Percentiles rank a stretch among this genome's conserved stretches.
phyloP scores from a whole-genome alignment of 1,140 invertebrate genomes.

The Tenebrio molitor region DNA sequence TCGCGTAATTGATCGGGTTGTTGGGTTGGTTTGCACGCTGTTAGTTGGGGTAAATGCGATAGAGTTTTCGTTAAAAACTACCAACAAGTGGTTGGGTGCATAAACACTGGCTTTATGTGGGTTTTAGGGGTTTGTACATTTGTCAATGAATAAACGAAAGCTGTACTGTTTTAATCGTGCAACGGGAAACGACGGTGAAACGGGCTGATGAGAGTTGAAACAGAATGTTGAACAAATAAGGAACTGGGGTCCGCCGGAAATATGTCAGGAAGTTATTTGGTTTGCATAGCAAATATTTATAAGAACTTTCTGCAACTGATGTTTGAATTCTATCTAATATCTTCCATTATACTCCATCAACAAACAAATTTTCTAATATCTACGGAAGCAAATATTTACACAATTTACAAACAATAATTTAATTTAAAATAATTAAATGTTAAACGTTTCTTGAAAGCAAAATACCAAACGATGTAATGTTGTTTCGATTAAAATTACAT shows the following conservation, averaged over 20 bases:
- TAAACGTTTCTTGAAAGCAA: too few relatives aligned
- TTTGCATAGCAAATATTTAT: conserved; percentile 42
- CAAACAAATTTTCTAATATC: too few relatives aligned
- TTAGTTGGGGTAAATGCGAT: background rate
- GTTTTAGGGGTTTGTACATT: too few relatives aligned
- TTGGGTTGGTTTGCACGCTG: background rate
- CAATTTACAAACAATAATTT: too few relatives aligned
- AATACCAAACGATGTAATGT: too few relatives aligned
- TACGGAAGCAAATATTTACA: too few relatives aligned
- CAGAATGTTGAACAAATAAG: conserved; percentile 6
- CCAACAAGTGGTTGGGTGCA: conserved; percentile 13
- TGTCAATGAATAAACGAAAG: too few relatives aligned
- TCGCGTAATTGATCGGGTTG: conserved; percentile 10
- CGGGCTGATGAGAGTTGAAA: conserved; percentile 12
- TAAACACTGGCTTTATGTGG: background rate
- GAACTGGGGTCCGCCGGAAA: background rate
- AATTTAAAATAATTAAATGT: too few relatives aligned
- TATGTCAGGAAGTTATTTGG: conserved; percentile 26
- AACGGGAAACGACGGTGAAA: too few relatives aligned
- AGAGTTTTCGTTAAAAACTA: conserved; percentile 15
- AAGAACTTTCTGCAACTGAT: conserved; percentile 3
- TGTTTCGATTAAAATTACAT: too few relatives aligned
- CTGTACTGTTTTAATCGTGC: too few relatives aligned
- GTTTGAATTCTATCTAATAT: background rate
- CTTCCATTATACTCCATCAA: background rate